Conservation (phyloP, 2,797 vertebrate genomes). For the Betta splendens region DNA sequence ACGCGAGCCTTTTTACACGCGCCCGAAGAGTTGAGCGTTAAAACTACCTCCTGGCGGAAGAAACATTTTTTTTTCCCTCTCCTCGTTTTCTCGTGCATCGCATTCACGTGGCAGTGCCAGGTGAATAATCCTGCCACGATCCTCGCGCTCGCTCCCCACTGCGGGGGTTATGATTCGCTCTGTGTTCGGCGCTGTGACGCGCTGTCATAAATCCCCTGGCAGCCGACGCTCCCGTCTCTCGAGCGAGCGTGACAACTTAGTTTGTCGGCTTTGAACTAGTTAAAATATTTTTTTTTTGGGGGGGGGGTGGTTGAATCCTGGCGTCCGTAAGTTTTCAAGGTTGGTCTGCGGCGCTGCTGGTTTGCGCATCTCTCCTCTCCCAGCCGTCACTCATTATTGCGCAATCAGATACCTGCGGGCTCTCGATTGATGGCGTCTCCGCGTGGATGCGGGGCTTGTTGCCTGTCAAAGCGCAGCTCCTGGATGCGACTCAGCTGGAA, state of each 20-base stretch:
- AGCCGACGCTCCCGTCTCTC: conserved; percentile 32
- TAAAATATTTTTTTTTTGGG: conserved; percentile 19
- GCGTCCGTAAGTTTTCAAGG: conserved; percentile 7
- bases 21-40: conserved; percentile 72
- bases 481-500: background rate
- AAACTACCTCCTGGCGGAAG: conserved; percentile 66
- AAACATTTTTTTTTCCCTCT: conserved; percentile 50
- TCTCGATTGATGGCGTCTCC: conserved; percentile 10
- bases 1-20: conserved; percentile 57
- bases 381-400: too few species aligned
- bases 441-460: background rate
- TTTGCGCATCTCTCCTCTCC: background rate
- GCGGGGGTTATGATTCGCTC: conserved; percentile 55
- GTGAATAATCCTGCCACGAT: conserved; percentile 64
- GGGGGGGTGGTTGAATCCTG: conserved; percentile 16
- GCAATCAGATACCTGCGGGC: background rate
- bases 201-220: conserved; percentile 55
- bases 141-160: conserved; percentile 48
- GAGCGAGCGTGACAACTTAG: conserved; percentile 17
- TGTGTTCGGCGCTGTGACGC: conserved; percentile 45
- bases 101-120: conserved; percentile 71
- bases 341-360: conserved; percentile 9
- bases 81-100: conserved; percentile 43
- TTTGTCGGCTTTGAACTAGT: conserved; percentile 29
- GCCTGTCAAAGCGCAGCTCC: background rate